phyloP scores from a whole-genome alignment of 2,888 invertebrate species.

The Aphodius sticticus region DNA sequence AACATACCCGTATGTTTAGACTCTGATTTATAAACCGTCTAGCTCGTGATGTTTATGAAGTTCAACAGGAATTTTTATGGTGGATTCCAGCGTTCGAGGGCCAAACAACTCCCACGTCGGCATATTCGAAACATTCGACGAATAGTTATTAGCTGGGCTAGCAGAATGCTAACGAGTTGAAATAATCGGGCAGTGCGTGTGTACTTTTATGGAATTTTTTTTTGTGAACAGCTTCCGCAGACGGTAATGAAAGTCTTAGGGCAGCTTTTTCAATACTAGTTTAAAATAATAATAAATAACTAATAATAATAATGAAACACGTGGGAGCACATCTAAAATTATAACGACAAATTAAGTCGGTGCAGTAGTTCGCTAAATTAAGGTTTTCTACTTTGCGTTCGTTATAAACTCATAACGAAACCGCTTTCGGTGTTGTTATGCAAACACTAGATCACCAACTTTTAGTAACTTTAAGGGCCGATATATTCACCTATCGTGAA shows the following conservation, averaged over 20 bases:
- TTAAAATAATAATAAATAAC: too few relatives aligned
- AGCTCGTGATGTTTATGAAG: background rate
- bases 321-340: too few relatives aligned
- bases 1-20: background rate
- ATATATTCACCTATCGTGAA: too few relatives aligned
- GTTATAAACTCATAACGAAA: too few relatives aligned
- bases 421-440: too few relatives aligned
- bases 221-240: too few relatives aligned
- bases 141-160: slow-evolving; percentile 16
- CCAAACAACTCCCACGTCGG: slow-evolving; percentile 16
- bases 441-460: too few relatives aligned
- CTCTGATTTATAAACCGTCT: background rate
- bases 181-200: background rate
- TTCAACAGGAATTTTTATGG: slow-evolving; percentile 20
- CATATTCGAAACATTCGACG: background rate
- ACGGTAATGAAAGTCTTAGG: background rate
- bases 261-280: background rate
- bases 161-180: slow-evolving; percentile 17
- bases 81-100: background rate
- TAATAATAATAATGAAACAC: too few relatives aligned
- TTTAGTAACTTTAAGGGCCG: too few relatives aligned
- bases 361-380: too few relatives aligned
- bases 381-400: too few relatives aligned
- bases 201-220: background rate
- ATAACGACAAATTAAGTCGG: too few relatives aligned